These are phyloP conservation scores for Neodiprion pinetum DNA, from an alignment of 1,140 invertebrate genomes.

Conservation along the genomic window DNA sequence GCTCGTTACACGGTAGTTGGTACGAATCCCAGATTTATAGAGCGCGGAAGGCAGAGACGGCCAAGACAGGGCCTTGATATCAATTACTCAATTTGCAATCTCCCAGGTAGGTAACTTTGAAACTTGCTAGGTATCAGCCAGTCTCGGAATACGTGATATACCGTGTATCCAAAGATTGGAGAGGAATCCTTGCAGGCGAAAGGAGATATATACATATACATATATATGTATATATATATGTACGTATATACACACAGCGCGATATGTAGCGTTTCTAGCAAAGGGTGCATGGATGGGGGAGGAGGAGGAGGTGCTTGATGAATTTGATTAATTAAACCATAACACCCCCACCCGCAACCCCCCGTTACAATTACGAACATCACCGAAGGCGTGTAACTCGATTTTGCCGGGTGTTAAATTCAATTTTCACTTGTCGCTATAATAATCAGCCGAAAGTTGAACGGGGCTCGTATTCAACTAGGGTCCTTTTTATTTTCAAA, in stretches of 20 bases:
- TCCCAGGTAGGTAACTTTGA: neutral
- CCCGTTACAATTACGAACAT: neutral
- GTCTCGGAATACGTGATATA: neutral
- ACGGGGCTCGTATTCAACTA: too few species aligned
- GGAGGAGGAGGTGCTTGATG: neutral
- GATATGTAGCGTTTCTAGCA: neutral
- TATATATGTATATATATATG: too few species aligned
- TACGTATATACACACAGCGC: too few species aligned
- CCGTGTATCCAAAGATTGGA: neutral
- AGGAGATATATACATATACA: too few species aligned
- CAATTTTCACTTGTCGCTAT: too few species aligned
- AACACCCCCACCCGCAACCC: neutral
- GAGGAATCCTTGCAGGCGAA: neutral
- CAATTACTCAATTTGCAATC: constrained; percentile 7
- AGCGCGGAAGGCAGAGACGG: too few species aligned
- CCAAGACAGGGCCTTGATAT: neutral
- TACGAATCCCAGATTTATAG: neutral
- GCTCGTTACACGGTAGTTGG: neutral
- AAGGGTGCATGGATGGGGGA: neutral
- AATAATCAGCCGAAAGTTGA: too few species aligned
- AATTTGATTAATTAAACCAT: neutral
- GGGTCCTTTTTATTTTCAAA: too few species aligned
- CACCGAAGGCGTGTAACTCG: too few species aligned
- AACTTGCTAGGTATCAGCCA: neutral
- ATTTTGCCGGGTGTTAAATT: too few species aligned